These are phyloP conservation scores for Phragmatobia fuliginosa DNA, from an alignment of 2,888 invertebrate genomes.

Conservation along the genomic window DNA sequence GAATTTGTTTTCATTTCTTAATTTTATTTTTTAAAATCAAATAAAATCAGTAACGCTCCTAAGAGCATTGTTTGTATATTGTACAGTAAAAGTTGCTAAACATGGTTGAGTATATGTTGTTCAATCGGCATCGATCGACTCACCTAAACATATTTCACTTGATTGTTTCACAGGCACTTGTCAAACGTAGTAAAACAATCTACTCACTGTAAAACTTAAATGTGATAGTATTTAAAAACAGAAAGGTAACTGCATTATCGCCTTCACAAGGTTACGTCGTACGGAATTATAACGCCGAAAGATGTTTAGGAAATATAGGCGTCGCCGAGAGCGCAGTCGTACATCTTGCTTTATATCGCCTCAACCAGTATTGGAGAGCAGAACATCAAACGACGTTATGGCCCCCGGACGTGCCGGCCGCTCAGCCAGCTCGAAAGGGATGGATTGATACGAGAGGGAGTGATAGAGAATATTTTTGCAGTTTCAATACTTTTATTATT, in stretches of 20 bases:
- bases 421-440: slow-evolving; percentile 70
- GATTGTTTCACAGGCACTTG: slow-evolving; percentile 8
- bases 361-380: slow-evolving; percentile 86
- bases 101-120: neutral
- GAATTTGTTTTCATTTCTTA: neutral
- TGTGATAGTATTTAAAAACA: slow-evolving; percentile 21
- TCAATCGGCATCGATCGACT: slow-evolving; percentile 13
- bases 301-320: slow-evolving; percentile 87
- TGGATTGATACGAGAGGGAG: slow-evolving; percentile 64
- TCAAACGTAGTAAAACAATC: slow-evolving; percentile 25
- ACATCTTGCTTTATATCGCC: slow-evolving; percentile 83
- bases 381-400: slow-evolving; percentile 86
- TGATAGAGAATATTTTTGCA: slow-evolving; percentile 74
- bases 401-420: slow-evolving; percentile 84
- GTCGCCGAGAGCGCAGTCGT: slow-evolving; percentile 85
- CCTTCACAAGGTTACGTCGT: slow-evolving; percentile 76
- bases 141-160: slow-evolving; percentile 21
- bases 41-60: neutral
- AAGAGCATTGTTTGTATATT: neutral
- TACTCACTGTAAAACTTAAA: slow-evolving; percentile 26
- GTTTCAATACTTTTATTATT: slow-evolving; percentile 81
- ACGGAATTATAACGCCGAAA: slow-evolving; percentile 79
- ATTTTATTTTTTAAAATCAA: neutral
- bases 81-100: neutral
- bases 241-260: slow-evolving; percentile 54